Base-by-base conservation (phyloP, 2,888 invertebrate species). In the Thyatira batis region DNA sequence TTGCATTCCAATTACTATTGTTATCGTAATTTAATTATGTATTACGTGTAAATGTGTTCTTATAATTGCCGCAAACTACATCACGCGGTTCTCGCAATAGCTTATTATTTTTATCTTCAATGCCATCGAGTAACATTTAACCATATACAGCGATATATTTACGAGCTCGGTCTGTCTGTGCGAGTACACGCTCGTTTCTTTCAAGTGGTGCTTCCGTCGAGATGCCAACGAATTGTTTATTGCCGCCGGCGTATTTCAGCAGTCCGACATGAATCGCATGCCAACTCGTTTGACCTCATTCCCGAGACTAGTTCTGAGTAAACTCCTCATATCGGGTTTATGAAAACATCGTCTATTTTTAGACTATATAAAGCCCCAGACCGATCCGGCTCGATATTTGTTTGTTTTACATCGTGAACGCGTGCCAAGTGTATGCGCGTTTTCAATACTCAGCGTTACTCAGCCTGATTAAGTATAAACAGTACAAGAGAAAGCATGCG, bases 241-340 rank as follows among this genome's bases (percentile, higher is more conserved):
- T 80, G 71, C 73, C 65, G 69, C 75, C 74, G 69, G 69, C 73
- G 75, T 80, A 82, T 85, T 84, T 82, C 78, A 81, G 74, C 77
- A 71, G 69, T 68, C 69, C 73, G 69, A 70, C 71, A 64, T 73
- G 66, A 76, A 81, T 81, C 79, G 83, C 83, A 85, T 85, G 89
- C 90, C 87, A 89, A 86, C 82, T 84, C 80, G 81, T 82, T 82
- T 87, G 89, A 90, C 91, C 91, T 85, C 89, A 87, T 90, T 90
- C 84, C 78, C 76, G 78, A 71, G 80, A 84, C 84, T 84, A 84
- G 84, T 83, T 82, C 87, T 87, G 86, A 80, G 86, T 89, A 87
- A 86, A 87, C 85, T 88, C 84, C 20, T 84, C 85, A 85, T 87
- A 88, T 89, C 83, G 85, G 79, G 76, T 80, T 84, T 87, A 89